phyloP scores from a whole-genome alignment of 1,140 invertebrate genomes.

The Piezodorus guildinii region DNA sequence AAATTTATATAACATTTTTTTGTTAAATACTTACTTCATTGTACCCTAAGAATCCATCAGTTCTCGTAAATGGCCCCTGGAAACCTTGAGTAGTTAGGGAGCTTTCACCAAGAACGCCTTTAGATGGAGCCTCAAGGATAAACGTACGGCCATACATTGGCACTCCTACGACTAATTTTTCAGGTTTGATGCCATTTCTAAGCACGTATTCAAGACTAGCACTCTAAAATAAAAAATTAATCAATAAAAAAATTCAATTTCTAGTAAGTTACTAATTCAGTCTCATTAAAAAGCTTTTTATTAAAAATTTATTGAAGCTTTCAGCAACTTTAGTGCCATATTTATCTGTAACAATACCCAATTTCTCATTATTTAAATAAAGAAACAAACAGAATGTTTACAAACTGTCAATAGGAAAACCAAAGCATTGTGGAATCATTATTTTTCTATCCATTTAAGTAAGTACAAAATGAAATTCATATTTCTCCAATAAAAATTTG shows the following conservation, averaged over 20 bases:
- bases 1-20: neutral
- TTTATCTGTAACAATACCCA: too few species aligned
- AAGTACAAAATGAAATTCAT: too few species aligned
- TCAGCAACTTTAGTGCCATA: too few species aligned
- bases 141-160: slow-evolving; percentile 77
- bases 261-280: too few species aligned
- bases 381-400: too few species aligned
- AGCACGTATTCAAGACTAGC: slow-evolving; percentile 63
- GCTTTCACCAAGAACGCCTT: slow-evolving; percentile 36
- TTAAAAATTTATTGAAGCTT: too few species aligned
- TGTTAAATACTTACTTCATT: slow-evolving; percentile 51
- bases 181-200: slow-evolving; percentile 52
- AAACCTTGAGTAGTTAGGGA: slow-evolving; percentile 43
- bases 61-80: slow-evolving; percentile 62
- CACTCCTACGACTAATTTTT: slow-evolving; percentile 70
- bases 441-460: too few species aligned
- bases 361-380: too few species aligned
- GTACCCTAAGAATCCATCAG: slow-evolving; percentile 76
- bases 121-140: slow-evolving; percentile 38
- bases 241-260: neutral
- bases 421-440: too few species aligned
- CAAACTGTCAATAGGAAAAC: too few species aligned
- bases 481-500: too few species aligned
- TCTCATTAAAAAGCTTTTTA: too few species aligned
- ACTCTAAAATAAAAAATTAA: slow-evolving; percentile 37